A percentile compares a stretch with the other conserved stretches of the same genome.
These are phyloP conservation scores for Sarcophaga peregrina DNA, from an alignment of 1,140 invertebrate genomes.

Conservation along the genomic window DNA sequence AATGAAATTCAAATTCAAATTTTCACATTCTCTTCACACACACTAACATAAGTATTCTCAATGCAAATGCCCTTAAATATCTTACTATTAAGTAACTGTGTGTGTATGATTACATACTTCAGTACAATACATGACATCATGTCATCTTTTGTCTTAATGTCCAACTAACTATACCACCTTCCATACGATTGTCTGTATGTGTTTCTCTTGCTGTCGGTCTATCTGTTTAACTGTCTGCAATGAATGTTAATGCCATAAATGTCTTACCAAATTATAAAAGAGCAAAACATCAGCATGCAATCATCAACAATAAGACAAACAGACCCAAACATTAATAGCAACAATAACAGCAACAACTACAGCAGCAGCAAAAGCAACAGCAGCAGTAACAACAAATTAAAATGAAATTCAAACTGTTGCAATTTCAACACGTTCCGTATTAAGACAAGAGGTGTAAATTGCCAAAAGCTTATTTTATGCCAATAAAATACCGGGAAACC, in stretches of 20 bases:
- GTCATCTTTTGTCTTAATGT: no score
- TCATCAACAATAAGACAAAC: no score
- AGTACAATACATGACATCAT: no score
- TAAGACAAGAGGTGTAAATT: constrained; percentile 27
- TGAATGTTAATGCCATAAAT: constrained; percentile 20
- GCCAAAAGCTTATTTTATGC: constrained; percentile 18
- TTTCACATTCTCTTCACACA: no score
- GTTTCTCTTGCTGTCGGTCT: neutral
- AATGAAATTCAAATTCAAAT: no score
- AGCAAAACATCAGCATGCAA: neutral
- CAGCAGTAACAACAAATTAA: neutral
- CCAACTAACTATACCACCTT: no score
- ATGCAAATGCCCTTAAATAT: no score
- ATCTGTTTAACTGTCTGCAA: neutral
- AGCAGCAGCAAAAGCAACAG: neutral
- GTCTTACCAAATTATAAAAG: constrained; percentile 27
- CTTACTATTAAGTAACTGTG: no score
- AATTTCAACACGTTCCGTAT: constrained; percentile 15
- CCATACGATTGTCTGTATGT: no score
- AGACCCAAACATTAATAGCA: neutral
- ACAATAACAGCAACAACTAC: neutral
- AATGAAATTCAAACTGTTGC: constrained; percentile 12
- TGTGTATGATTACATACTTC: no score
- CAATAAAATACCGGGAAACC: constrained; percentile 17
- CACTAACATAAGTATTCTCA: no score